phyloP scores from a whole-genome alignment of 1,140 invertebrate species.

The Bradynema listronoti region DNA sequence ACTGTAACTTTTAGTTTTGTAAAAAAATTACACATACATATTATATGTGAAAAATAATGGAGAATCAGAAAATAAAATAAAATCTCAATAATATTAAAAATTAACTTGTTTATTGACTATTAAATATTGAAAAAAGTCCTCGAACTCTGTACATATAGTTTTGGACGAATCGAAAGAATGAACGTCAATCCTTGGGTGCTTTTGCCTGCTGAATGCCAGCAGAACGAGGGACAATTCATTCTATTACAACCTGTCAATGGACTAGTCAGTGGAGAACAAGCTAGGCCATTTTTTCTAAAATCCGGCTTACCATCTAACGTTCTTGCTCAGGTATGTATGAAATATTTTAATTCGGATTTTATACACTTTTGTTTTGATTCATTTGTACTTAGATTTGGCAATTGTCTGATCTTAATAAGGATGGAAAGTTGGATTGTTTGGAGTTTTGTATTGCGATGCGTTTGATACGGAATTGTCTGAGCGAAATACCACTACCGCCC shows the following conservation, averaged over 20 bases:
- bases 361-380: conserved; percentile 1
- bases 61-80: no score
- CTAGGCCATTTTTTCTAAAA: conserved; percentile 39
- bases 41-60: no score
- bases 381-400: conserved; percentile 44
- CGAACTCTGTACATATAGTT: no score
- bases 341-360: no score
- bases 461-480: conserved; percentile 32
- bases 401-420: conserved; percentile 39
- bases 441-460: conserved; percentile 44
- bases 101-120: no score
- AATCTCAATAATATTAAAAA: no score
- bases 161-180: neutral
- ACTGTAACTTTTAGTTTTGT: no score
- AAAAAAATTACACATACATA: no score
- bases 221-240: conserved; percentile 41
- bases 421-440: conserved; percentile 37
- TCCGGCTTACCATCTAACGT: conserved; percentile 30
- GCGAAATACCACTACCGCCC: conserved; percentile 25
- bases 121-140: no score
- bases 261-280: conserved; percentile 36
- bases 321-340: conserved; percentile 32
- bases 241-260: conserved; percentile 27
- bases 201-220: conserved; percentile 13
- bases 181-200: conserved; percentile 19